Evolutionary conservation across 37 sponge, comb jelly and placozoan genomes (phyloP).

Genomic region (Haliclona indistincta): DNA sequence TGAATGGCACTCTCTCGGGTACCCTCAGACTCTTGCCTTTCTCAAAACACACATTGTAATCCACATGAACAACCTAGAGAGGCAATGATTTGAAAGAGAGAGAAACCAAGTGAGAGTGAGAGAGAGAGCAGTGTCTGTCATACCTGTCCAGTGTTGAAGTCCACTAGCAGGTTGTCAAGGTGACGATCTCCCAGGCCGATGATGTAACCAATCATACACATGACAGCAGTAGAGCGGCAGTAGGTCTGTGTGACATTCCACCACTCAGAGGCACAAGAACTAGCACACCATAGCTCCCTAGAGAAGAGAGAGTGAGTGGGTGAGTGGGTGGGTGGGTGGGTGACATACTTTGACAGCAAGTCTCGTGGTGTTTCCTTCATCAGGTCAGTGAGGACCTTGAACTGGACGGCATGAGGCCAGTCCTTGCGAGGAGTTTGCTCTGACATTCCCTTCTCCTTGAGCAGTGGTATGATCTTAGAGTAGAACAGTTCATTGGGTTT

Average conservation of each 20-base stretch:
- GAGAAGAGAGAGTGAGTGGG: background rate
- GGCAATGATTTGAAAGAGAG: background rate
- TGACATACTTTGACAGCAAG: slow-evolving; percentile 79
- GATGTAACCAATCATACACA: slow-evolving; percentile 99
- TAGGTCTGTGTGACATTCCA: slow-evolving; percentile 90
- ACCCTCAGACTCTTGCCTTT: slow-evolving; percentile 93
- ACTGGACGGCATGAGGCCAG: slow-evolving; percentile 85
- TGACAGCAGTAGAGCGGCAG: slow-evolving; percentile 93
- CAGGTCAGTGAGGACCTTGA: slow-evolving; percentile 86
- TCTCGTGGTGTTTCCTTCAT: slow-evolving; percentile 87
- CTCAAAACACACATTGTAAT: slow-evolving; percentile 99
- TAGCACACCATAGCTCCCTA: slow-evolving; percentile 93
- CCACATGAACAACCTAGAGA: slow-evolving; percentile 90
- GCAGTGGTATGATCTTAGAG: slow-evolving; percentile 85
- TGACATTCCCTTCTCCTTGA: slow-evolving; percentile 77
- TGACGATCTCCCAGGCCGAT: slow-evolving; percentile 99
- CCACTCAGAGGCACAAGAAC: slow-evolving; percentile 96
- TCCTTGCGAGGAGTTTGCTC: slow-evolving; percentile 84
- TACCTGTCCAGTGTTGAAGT: slow-evolving; percentile 92
- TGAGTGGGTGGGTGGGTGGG: too few relatives aligned
- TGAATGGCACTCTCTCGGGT: slow-evolving; percentile 96
- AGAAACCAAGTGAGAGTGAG: background rate
- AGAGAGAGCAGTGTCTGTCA: background rate
- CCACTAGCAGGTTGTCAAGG: slow-evolving; percentile 96
- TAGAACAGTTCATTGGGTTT: slow-evolving; percentile 93